Conservation (phyloP, 2,797 vertebrate species). For the Urocyon cinereoargenteus region DNA sequence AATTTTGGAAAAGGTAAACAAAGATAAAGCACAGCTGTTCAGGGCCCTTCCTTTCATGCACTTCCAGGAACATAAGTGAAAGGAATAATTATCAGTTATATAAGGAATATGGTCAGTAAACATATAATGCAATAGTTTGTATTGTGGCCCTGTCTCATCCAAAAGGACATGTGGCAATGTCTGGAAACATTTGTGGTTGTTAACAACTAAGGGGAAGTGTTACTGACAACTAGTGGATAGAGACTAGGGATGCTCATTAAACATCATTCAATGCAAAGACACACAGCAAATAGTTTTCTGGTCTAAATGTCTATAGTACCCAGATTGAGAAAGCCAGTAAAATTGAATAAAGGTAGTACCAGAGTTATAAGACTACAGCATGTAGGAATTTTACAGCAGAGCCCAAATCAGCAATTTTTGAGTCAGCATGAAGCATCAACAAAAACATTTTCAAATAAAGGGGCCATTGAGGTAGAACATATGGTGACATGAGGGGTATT, state of each 20-base stretch:
- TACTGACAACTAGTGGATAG: neutral
- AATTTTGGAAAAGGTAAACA: neutral
- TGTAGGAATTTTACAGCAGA: neutral
- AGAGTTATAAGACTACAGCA: neutral
- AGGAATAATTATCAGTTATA: neutral
- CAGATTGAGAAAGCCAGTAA: neutral
- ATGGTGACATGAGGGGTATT: fast-evolving
- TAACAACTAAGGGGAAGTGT: neutral
- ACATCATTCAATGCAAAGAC: neutral
- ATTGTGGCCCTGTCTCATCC: neutral
- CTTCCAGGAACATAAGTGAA: neutral
- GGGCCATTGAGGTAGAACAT: neutral
- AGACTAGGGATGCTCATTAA: neutral
- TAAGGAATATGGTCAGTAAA: neutral
- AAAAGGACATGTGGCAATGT: neutral
- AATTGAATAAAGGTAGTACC: neutral
- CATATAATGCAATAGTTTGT: neutral
- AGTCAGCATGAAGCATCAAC: neutral
- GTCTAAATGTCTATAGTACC: neutral
- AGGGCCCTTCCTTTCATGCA: neutral
- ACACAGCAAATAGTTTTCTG: neutral
- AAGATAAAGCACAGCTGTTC: neutral
- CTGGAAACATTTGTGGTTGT: neutral
- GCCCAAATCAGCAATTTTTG: neutral
- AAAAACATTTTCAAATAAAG: neutral